phyloP scores from a whole-genome alignment of 2,888 invertebrate species.

The Dicyrtomina minuta region DNA sequence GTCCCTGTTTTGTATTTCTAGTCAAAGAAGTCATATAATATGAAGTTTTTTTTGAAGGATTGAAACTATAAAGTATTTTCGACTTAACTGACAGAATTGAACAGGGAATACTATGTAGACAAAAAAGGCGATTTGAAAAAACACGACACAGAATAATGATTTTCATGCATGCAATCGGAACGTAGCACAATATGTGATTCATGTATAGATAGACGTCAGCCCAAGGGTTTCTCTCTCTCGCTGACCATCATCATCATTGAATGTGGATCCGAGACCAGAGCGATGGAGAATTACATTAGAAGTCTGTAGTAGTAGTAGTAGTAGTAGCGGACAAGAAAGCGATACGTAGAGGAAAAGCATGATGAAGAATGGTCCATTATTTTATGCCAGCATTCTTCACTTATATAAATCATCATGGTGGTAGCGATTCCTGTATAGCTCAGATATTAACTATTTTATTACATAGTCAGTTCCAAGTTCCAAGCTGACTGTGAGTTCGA shows the following conservation, averaged over 20 bases:
- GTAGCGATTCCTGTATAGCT: conserved; percentile 7
- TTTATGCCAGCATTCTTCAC: conserved; percentile 23
- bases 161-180: conserved; percentile 51
- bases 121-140: conserved; percentile 24
- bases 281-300: background rate
- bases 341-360: conserved; percentile 18
- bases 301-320: background rate
- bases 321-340: conserved; percentile 15
- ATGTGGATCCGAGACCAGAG: conserved; percentile 1
- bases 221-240: background rate
- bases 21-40: background rate
- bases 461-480: background rate
- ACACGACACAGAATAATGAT: conserved; percentile 49
- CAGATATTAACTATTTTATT: conserved; percentile 16
- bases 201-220: background rate
- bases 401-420: conserved; percentile 20
- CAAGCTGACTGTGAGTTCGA: too few species aligned
- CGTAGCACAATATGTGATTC: conserved; percentile 7
- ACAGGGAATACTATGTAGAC: background rate
- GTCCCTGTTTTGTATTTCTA: background rate
- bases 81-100: conserved; percentile 21
- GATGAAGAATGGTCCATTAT: conserved; percentile 25
- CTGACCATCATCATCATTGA: background rate
- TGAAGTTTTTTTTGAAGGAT: conserved; percentile 11
- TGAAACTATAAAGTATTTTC: conserved; percentile 19